Conservation (phyloP, 2,888 invertebrate genomes). For the Epistrophella euchroma region DNA sequence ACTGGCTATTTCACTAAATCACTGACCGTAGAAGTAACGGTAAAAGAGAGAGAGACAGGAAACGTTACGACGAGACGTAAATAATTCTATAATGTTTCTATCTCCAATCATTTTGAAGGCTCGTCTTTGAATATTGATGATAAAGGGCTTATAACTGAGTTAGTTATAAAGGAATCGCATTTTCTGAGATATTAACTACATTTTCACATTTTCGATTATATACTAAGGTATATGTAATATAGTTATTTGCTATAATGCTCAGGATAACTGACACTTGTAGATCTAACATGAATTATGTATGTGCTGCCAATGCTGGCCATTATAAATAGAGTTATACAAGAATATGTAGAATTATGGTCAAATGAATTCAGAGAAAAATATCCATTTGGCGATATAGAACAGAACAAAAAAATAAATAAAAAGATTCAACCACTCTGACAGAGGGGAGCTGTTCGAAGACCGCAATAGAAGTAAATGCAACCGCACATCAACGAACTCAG, state of each 20-base stretch:
- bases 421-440: slow-evolving; percentile 22
- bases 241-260: background rate
- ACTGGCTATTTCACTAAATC: no score
- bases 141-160: no score
- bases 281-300: slow-evolving; percentile 60
- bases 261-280: slow-evolving; percentile 49
- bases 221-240: background rate
- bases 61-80: no score
- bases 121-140: no score
- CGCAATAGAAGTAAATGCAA: slow-evolving; percentile 22
- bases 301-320: slow-evolving; percentile 40
- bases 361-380: slow-evolving; percentile 70
- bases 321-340: slow-evolving; percentile 73
- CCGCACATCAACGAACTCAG: slow-evolving; percentile 21
- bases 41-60: no score
- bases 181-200: no score
- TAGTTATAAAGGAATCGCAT: no score
- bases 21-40: no score
- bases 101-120: no score
- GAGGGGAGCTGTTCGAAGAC: slow-evolving; percentile 15
- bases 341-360: slow-evolving; percentile 74
- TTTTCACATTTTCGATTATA: no score
- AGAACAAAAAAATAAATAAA: slow-evolving; percentile 35
- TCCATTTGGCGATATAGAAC: slow-evolving; percentile 63
- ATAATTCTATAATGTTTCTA: no score